Evolutionary conservation across 2,113 vertebrate species (phyloP).

Genomic region (Mustela lutreola): DNA sequence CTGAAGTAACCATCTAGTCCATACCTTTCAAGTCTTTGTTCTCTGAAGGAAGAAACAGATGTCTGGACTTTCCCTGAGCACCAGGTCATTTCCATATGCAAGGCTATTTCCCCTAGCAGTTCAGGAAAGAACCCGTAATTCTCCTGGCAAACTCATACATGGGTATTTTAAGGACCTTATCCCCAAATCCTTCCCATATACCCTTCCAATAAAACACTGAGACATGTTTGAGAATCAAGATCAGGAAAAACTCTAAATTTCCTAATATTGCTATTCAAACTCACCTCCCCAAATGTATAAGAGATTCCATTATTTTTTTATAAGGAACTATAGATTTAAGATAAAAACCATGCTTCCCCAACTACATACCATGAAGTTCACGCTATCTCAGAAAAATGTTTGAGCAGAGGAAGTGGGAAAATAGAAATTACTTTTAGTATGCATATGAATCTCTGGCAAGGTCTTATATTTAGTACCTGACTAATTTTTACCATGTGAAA

Average conservation of each 20-base stretch:
- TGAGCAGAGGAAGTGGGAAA: slow-evolving; percentile 7
- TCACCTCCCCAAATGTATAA: neutral
- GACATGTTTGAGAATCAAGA: neutral
- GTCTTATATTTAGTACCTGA: neutral
- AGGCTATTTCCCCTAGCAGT: neutral
- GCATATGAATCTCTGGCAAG: neutral
- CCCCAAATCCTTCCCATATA: neutral
- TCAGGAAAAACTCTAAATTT: neutral
- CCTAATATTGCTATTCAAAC: neutral
- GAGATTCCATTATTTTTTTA: neutral
- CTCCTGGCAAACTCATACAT: neutral
- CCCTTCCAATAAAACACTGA: neutral
- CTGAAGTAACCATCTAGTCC: neutral
- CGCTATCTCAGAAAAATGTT: neutral
- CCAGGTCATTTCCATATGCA: neutral
- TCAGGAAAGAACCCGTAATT: neutral
- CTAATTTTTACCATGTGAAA: neutral
- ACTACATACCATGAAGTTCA: neutral
- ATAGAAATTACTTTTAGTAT: slow-evolving; percentile 18
- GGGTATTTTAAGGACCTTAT: neutral
- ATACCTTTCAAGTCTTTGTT: neutral
- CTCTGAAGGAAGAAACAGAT: neutral
- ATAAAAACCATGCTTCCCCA: neutral
- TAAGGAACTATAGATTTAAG: neutral
- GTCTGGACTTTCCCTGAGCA: neutral